phyloP scores from a whole-genome alignment of 2,113 vertebrate genomes.

The Mustelus asterias region DNA sequence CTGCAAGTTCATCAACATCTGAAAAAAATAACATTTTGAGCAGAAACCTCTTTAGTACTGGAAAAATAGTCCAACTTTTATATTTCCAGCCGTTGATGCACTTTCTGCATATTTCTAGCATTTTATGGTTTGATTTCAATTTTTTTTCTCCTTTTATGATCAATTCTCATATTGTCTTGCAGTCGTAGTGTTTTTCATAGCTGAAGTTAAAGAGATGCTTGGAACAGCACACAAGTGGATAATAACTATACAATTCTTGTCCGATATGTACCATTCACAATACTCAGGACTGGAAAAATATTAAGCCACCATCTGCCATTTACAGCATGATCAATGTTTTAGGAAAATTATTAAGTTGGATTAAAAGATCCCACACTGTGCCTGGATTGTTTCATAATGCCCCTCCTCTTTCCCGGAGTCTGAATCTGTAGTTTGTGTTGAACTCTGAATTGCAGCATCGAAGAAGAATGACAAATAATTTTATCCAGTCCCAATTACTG shows the following conservation, averaged over 20 bases:
- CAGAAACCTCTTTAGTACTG: background rate
- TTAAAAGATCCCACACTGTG: background rate
- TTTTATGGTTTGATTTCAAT: background rate
- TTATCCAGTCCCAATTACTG: background rate
- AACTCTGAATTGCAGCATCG: background rate
- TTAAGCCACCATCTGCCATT: background rate
- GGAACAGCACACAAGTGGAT: background rate
- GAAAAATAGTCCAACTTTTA: background rate
- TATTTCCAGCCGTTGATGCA: background rate
- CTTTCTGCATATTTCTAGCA: background rate
- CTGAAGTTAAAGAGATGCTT: background rate
- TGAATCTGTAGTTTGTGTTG: background rate
- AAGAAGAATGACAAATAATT: background rate
- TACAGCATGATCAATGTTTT: background rate
- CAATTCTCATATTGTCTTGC: background rate
- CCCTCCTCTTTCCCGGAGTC: background rate
- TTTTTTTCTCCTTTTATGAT: background rate
- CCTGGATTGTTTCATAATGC: background rate
- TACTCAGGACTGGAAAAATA: background rate
- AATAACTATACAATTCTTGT: background rate
- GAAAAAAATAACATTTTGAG: background rate
- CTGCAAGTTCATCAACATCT: background rate
- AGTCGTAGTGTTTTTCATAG: background rate
- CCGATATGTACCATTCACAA: background rate
- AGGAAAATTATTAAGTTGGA: background rate